These are phyloP conservation scores for Luidia sarsii DNA, from an alignment of 53 echinoderm and acorn worm species.

Conservation along the genomic window DNA sequence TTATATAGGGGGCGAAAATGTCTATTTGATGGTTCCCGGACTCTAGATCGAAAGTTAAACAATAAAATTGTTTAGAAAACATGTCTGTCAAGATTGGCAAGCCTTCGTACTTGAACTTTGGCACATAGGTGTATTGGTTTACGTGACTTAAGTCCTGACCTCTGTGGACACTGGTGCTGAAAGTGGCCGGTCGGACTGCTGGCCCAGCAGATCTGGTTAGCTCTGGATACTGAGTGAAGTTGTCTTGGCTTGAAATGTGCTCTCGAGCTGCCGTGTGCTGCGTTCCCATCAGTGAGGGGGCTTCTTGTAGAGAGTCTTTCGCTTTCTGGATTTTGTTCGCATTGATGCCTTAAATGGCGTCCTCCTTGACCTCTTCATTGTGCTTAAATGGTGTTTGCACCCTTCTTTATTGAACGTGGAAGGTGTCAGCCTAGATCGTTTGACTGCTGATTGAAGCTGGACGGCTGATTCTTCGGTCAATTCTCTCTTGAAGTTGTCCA, in stretches of 20 bases:
- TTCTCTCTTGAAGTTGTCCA: slow-evolving; percentile 23
- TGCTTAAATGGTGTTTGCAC: slow-evolving; percentile 31
- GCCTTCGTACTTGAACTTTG: slow-evolving; percentile 31
- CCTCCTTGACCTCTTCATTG: slow-evolving; percentile 49
- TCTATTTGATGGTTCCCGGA: slow-evolving; percentile 33
- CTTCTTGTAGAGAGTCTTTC: slow-evolving; percentile 20
- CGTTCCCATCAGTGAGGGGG: slow-evolving; percentile 26
- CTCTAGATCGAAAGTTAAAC: slow-evolving; percentile 23
- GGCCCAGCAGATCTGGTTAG: slow-evolving; percentile 41
- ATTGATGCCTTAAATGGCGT: slow-evolving; percentile 1
- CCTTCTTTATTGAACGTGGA: slow-evolving; percentile 27
- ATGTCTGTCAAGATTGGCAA: slow-evolving; percentile 14
- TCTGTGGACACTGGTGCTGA: slow-evolving; percentile 44
- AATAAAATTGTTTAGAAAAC: slow-evolving; percentile 24
- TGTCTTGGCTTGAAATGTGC: no score
- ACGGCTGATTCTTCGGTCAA: slow-evolving; percentile 1
- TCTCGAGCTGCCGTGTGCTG: no score
- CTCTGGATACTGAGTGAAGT: background rate
- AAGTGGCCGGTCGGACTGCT: slow-evolving; percentile 23
- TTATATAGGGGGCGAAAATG: slow-evolving; percentile 31
- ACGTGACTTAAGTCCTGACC: slow-evolving; percentile 33
- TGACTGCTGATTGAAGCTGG: slow-evolving; percentile 16
- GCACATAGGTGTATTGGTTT: slow-evolving; percentile 22
- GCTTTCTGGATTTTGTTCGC: slow-evolving; percentile 25
- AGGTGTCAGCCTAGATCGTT: slow-evolving; percentile 1